These are phyloP conservation scores for Nemapogon koenigi DNA, from an alignment of 2,888 invertebrate species.

Conservation along the genomic window DNA sequence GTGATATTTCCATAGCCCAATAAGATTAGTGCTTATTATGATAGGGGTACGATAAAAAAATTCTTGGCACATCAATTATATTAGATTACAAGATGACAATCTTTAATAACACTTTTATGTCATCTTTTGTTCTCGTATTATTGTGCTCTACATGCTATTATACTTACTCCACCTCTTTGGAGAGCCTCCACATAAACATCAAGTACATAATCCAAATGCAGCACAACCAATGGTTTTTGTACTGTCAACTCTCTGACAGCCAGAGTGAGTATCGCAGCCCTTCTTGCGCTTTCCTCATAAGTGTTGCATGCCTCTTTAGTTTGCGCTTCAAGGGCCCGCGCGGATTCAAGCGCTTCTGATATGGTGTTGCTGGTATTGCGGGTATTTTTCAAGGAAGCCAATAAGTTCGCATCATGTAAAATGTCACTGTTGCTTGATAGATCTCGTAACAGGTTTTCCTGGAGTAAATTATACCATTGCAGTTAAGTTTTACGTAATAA, in stretches of 20 bases:
- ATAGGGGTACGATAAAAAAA: no score
- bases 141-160: no score
- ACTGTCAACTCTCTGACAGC: constrained; percentile 33
- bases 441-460: constrained; percentile 48
- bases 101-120: no score
- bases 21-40: no score
- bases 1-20: no score
- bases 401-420: constrained; percentile 45
- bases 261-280: constrained; percentile 39
- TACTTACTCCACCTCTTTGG: constrained; percentile 20
- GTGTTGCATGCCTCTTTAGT: constrained; percentile 27
- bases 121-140: no score
- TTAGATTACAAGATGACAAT: no score
- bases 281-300: constrained; percentile 24
- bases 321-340: constrained; percentile 37
- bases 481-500: no score
- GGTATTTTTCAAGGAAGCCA: constrained; percentile 56
- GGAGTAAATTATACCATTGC: constrained; percentile 8
- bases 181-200: constrained; percentile 51
- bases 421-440: constrained; percentile 46
- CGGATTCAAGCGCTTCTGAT: constrained; percentile 45
- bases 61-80: no score
- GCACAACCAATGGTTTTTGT: constrained; percentile 46
- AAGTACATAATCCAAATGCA: constrained; percentile 51
- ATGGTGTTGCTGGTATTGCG: constrained; percentile 57